Base-by-base conservation (phyloP, 2,113 vertebrate genomes). In the Scytalopus superciliaris region DNA sequence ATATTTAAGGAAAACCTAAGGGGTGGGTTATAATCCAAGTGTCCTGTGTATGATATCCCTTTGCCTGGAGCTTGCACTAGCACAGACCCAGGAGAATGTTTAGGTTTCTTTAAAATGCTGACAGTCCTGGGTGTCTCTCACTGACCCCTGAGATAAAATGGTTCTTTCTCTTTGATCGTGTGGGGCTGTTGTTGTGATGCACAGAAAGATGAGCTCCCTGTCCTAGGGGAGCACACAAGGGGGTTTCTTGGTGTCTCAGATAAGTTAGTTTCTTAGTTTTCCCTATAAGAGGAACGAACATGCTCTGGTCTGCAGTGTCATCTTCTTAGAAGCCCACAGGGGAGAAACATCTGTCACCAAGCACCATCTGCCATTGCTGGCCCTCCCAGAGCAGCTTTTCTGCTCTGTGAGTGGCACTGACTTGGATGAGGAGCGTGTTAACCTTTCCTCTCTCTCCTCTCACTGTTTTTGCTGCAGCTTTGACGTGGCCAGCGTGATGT, bases 401-500 rank as follows among this genome's bases (percentile, higher is more conserved):
- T 47, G 62, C 44, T 44, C 28, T 63, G 19, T 5, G 7, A 40
- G 45, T n/a, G 39, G 78, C 67, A 12, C 68, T 85, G 77, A 35
- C 92, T 87, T 82, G 39, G 62, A 78, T n/a, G n/a, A 73, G 39
- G 39, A n/a, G 23, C 6, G 24, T 80, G 80, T 59, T 82, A 42
- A 92, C 39, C 10, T 11, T 22, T 12, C 6, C 17, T 5, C 16
- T 3, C 44, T 57, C 68, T 73, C 25, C 28, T 76, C 21, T 19
- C 35, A 12, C 31, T 49, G n/a, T 47, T 68, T 55, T 39, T 82
- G 28, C 57, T 72, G 24, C 97, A 99, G 99, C 87, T 99, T 99
- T 69, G 99, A 99, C 5, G 99, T 99, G 70, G 98, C 98, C 96
- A 99, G 94, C 57, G 56, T 99, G 97, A 99, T 99, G 99, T 98